These are phyloP conservation scores for Campylomormyrus tamandua DNA, from an alignment of 2,113 vertebrate genomes.

Conservation along the genomic window DNA sequence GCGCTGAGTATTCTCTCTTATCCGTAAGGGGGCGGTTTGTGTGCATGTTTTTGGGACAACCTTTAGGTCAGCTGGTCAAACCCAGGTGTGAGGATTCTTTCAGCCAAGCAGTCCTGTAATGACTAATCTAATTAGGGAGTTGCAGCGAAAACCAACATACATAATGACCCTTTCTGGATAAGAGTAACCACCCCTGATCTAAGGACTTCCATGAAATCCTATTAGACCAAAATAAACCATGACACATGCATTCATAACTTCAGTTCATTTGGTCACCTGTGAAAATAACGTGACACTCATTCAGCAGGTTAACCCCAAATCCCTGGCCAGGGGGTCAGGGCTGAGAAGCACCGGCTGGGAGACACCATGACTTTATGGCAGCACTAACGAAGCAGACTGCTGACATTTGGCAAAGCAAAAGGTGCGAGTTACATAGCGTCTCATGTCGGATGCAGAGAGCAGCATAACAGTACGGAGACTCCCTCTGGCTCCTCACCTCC, in stretches of 20 bases:
- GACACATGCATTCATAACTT: background rate
- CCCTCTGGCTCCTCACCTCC: conserved; percentile 46
- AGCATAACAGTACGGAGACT: background rate
- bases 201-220: background rate
- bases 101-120: too few relatives aligned
- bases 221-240: background rate
- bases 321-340: background rate
- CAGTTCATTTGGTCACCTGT: background rate
- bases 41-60: too few relatives aligned
- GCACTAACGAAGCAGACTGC: background rate
- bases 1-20: too few relatives aligned
- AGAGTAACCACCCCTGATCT: too few relatives aligned
- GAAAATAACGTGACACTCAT: background rate
- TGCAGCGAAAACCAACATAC: too few relatives aligned
- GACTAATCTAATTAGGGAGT: too few relatives aligned
- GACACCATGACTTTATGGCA: background rate
- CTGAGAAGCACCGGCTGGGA: background rate
- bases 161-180: too few relatives aligned
- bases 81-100: too few relatives aligned
- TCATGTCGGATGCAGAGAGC: background rate
- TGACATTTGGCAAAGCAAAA: background rate
- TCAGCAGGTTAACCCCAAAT: background rate
- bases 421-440: background rate
- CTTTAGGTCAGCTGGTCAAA: too few relatives aligned
- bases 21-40: too few relatives aligned